Conservation (phyloP, 2,888 invertebrate species). For the Ariolimax columbianus region DNA sequence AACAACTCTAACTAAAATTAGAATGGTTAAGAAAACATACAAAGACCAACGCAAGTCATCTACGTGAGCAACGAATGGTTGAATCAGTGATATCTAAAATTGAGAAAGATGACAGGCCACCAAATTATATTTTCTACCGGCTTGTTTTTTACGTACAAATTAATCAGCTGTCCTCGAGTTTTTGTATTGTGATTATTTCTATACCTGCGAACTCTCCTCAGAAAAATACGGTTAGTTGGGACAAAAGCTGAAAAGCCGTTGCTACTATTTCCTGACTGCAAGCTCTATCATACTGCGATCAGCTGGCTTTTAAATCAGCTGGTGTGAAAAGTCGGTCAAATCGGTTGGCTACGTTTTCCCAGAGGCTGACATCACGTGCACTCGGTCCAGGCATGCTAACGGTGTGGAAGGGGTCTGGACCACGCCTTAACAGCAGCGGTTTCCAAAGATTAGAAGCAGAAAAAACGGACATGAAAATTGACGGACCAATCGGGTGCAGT, state of each 20-base stretch:
- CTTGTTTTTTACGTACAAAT: background rate
- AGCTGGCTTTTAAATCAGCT: constrained; percentile 43
- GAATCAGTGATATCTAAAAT: background rate
- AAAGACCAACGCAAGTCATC: background rate
- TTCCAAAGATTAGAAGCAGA: too few relatives aligned
- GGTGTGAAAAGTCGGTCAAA: constrained; percentile 32
- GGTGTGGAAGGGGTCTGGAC: constrained; percentile 17
- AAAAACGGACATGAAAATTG: background rate
- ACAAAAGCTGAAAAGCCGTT: background rate
- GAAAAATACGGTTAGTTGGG: background rate
- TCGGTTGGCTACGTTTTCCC: background rate
- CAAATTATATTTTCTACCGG: background rate
- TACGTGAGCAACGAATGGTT: background rate
- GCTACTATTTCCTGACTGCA: background rate
- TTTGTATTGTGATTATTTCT: background rate
- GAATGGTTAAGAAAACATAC: background rate
- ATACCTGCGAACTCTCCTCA: background rate
- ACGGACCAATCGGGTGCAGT: background rate
- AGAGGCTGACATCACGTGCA: constrained; percentile 43
- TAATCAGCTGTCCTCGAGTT: background rate
- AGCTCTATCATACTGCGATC: background rate
- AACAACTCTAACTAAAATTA: background rate
- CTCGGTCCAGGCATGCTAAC: constrained; percentile 32
- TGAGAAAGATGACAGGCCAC: background rate
- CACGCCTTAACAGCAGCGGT: constrained; percentile 2